Percentiles rank a stretch among this genome's conserved stretches.
phyloP scores from a whole-genome alignment of 1,140 invertebrate species.

The Drosophila watanabei region DNA sequence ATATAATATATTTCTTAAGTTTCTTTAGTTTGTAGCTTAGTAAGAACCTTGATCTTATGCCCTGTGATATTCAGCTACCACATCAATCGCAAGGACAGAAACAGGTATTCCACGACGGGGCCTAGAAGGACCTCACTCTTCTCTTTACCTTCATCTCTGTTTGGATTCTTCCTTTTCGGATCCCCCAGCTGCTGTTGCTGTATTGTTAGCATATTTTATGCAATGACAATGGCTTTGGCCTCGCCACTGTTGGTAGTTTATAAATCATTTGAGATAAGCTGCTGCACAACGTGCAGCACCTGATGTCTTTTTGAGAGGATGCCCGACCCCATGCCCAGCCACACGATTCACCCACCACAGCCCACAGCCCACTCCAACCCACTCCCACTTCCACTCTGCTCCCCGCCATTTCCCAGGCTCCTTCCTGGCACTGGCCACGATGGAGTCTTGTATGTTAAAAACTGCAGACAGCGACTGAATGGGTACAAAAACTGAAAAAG shows the following conservation, averaged over 20 bases:
- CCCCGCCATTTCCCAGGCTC: not conserved
- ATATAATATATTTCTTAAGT: no score
- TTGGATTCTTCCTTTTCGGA: conserved; percentile 15
- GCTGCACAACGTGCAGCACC: conserved; percentile 84
- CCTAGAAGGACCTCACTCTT: not conserved
- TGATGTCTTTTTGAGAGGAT: conserved; percentile 83
- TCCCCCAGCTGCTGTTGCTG: conserved; percentile 19
- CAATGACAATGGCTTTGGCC: conserved; percentile 85
- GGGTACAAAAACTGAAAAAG: conserved; percentile 66
- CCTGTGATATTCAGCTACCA: not conserved
- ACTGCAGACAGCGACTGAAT: conserved; percentile 80
- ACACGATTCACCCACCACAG: conserved; percentile 21
- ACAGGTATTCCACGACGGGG: not conserved
- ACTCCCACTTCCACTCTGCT: not conserved
- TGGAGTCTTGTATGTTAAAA: conserved; percentile 67
- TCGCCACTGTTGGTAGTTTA: conserved; percentile 85
- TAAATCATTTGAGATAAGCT: conserved; percentile 86
- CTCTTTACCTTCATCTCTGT: conserved; percentile 35
- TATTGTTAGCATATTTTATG: conserved; percentile 85
- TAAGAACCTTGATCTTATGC: no score
- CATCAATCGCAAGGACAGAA: conserved; percentile 9
- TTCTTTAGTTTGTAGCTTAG: not conserved
- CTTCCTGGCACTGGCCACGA: conserved; percentile 24
- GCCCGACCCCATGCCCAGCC: conserved; percentile 51
- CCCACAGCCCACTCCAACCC: not conserved